Conservation (phyloP, 2,888 invertebrate genomes). For the Idaea straminata region DNA sequence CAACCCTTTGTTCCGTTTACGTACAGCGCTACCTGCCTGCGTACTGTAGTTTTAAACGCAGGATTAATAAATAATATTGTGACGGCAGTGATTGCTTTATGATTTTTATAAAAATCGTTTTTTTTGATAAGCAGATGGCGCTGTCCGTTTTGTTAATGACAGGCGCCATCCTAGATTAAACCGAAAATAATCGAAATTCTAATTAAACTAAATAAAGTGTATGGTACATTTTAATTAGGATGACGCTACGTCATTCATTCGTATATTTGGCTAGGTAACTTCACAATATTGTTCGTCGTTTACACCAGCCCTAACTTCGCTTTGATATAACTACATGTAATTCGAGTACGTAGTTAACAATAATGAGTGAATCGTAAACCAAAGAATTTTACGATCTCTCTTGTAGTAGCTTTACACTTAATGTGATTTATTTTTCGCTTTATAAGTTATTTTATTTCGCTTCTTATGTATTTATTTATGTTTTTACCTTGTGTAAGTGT, state of each 20-base stretch:
- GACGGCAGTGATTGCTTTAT: slow-evolving; percentile 70
- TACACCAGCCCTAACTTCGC: slow-evolving; percentile 44
- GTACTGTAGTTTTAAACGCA: slow-evolving; percentile 19
- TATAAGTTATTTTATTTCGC: slow-evolving; percentile 3
- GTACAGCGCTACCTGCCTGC: slow-evolving; percentile 63
- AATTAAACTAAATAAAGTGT: slow-evolving; percentile 21
- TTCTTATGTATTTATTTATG: neutral
- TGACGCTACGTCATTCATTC: slow-evolving; percentile 56
- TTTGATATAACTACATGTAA: slow-evolving; percentile 15
- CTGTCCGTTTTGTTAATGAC: slow-evolving; percentile 57
- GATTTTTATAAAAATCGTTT: slow-evolving; percentile 15
- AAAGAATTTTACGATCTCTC: slow-evolving; percentile 34
- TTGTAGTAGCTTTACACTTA: slow-evolving; percentile 35
- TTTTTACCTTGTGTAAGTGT: neutral
- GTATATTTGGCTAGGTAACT: slow-evolving; percentile 42
- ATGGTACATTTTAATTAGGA: slow-evolving; percentile 44
- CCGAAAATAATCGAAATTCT: neutral
- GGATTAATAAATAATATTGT: slow-evolving; percentile 31
- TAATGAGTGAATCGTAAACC: slow-evolving; percentile 34
- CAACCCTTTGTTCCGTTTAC: slow-evolving; percentile 35
- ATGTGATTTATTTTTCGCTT: slow-evolving; percentile 12
- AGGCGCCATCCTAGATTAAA: slow-evolving; percentile 73
- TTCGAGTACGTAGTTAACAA: slow-evolving; percentile 32
- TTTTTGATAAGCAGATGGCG: slow-evolving; percentile 59
- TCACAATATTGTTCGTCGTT: slow-evolving; percentile 42